These are phyloP conservation scores for Chironex yamaguchii DNA, from an alignment of 30 jellyfish, hydroid and myxozoan species.

Conservation along the genomic window DNA sequence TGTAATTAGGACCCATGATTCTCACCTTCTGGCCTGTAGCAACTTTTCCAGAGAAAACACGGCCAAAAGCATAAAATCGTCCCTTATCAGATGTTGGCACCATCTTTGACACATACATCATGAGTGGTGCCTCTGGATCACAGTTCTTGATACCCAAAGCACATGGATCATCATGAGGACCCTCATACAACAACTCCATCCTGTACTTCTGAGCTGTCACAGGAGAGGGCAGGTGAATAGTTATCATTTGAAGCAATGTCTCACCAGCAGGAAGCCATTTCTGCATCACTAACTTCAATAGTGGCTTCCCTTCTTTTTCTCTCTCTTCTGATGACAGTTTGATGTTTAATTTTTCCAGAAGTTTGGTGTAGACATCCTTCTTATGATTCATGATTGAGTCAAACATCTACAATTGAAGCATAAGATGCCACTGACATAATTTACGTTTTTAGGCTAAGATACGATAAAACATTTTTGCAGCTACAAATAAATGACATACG, in stretches of 20 bases:
- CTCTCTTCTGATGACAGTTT: slow-evolving; percentile 81
- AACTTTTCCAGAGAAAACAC: slow-evolving; percentile 99
- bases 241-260: slow-evolving; percentile 92
- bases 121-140: slow-evolving; percentile 93
- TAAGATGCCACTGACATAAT: too few species aligned
- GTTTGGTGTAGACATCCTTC: slow-evolving; percentile 78
- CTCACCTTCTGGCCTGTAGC: slow-evolving; percentile 97
- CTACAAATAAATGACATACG: too few species aligned
- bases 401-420: too few species aligned
- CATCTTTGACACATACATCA: slow-evolving; percentile 99
- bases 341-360: slow-evolving; percentile 76
- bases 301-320: slow-evolving; percentile 95
- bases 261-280: slow-evolving; percentile 99
- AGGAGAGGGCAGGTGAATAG: slow-evolving; percentile 99
- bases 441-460: too few species aligned
- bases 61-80: slow-evolving; percentile 99
- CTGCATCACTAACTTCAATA: slow-evolving; percentile 90
- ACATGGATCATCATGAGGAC: slow-evolving; percentile 97
- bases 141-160: slow-evolving; percentile 95
- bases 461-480: too few species aligned
- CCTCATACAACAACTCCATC: slow-evolving; percentile 97
- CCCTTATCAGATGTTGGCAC: slow-evolving; percentile 99
- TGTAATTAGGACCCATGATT: slow-evolving; percentile 98
- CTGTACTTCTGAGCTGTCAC: slow-evolving; percentile 98
- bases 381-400: slow-evolving; percentile 89